Evolutionary conservation across 2,888 invertebrate species (phyloP).

Genomic region (Rhamnusium bicolor): DNA sequence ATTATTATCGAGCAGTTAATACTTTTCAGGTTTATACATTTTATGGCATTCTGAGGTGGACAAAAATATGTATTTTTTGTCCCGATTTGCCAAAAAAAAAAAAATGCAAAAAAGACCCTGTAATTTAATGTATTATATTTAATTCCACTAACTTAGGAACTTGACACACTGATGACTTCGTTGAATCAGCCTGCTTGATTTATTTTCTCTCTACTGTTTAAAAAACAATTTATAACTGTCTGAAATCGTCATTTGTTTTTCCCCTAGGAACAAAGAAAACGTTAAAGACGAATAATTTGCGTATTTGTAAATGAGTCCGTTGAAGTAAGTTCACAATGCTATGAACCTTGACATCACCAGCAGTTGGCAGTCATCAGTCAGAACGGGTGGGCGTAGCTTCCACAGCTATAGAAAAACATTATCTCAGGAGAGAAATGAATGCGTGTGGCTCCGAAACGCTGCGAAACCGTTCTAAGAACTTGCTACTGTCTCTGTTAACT

Average conservation of each 20-base stretch:
- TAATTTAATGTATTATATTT: neutral
- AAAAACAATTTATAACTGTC: neutral
- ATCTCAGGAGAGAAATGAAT: slow-evolving; percentile 32
- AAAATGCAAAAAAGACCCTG: neutral
- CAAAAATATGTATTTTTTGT: too few relatives aligned
- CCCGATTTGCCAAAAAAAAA: too few relatives aligned
- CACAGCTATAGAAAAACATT: slow-evolving; percentile 27
- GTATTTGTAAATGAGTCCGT: slow-evolving; percentile 17
- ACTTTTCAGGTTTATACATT: too few relatives aligned
- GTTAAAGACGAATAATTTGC: slow-evolving; percentile 18
- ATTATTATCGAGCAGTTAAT: too few relatives aligned
- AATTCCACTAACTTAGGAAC: neutral
- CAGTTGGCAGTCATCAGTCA: slow-evolving; percentile 29
- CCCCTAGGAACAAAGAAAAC: slow-evolving; percentile 11
- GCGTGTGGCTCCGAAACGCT: slow-evolving; percentile 13
- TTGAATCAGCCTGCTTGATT: neutral
- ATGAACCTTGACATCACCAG: slow-evolving; percentile 22
- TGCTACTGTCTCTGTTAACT: slow-evolving; percentile 30
- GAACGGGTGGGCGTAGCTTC: slow-evolving; percentile 24
- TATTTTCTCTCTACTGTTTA: neutral
- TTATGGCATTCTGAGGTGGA: too few relatives aligned
- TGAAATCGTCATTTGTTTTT: neutral
- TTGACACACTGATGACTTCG: neutral
- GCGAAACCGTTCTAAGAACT: slow-evolving; percentile 24
- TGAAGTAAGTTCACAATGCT: slow-evolving; percentile 12